Base-by-base conservation (phyloP, 1,140 invertebrate genomes). In the Aleiodes sp. region DNA sequence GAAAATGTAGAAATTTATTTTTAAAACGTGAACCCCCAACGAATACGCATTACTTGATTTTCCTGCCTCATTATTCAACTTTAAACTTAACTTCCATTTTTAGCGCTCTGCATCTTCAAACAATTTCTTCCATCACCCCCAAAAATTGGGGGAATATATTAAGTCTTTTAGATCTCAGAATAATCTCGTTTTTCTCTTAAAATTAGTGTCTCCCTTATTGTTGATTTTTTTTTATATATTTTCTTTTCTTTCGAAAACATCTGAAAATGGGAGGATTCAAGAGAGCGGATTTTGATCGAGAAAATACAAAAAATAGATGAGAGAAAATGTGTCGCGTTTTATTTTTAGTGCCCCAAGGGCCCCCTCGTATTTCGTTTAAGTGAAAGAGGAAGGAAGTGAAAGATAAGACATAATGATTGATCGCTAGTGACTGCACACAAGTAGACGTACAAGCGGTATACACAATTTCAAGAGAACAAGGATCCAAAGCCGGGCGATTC, bases 321-420 rank as follows among this genome's bases (percentile, higher is more conserved):
- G 43, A 4, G 43, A 16, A 19, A 12, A 43, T 35, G 46, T 41
- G 21, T 29, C 37, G 12, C 14, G 39, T 62, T 70, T 65, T 70
- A 65, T 65, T 70, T 70, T 65, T 70, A 65, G 52, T 65, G 4
- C 6, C 16, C 2, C n/a, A 24, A 16, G 59, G 37, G 39, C 21
- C 16, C 14, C 16, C 39, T 16, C 8, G 46, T 16, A 21, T 52
- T 52, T 21, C 46, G 31, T 10, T 24, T 19, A 33, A 66, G 29
- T 60, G 24, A 67, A 60, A 68, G 68, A 70, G 71, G 68, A 70
- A 74, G 61, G 61, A 72, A 71, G 69, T 68, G 24, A 33, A 64
- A 80, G 77, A 78, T 74, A 78, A 76, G 73, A 70, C 72, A 28
- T 26, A 68, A 67, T 81, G 79, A 82, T 81, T 77, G 78, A 81